Conservation (phyloP, 2,888 invertebrate species). For the Drosophila engyochracea region DNA sequence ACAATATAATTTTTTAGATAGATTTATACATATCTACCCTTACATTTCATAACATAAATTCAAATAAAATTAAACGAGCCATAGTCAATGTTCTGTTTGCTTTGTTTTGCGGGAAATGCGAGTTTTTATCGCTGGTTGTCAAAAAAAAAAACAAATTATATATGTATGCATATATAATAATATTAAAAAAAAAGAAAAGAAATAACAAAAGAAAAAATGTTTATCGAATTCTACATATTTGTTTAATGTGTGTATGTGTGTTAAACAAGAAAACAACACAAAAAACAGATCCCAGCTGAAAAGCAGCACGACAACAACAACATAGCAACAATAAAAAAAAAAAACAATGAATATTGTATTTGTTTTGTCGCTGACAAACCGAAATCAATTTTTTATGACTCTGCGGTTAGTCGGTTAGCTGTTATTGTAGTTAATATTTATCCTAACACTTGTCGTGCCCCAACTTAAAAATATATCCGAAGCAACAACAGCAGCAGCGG, state of each 20-base stretch:
- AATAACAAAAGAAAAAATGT: slow-evolving; percentile 41
- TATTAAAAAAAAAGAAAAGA: slow-evolving; percentile 14
- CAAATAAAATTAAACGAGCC: slow-evolving; percentile 3
- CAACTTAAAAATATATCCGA: slow-evolving; percentile 1
- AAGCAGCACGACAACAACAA: slow-evolving; percentile 9
- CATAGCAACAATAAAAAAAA: not conserved
- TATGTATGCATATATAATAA: slow-evolving; percentile 2
- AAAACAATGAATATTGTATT: slow-evolving; percentile 25
- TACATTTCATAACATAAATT: not conserved
- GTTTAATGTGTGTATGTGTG: slow-evolving; percentile 26
- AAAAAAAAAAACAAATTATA: slow-evolving; percentile 16
- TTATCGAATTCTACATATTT: slow-evolving; percentile 50
- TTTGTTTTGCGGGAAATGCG: slow-evolving; percentile 9
- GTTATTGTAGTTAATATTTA: slow-evolving; percentile 57
- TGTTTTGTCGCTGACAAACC: slow-evolving; percentile 45
- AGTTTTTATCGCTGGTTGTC: slow-evolving; percentile 45
- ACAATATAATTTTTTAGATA: not conserved
- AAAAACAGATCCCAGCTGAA: slow-evolving; percentile 21
- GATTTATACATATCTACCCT: not conserved
- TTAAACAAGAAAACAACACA: slow-evolving; percentile 10
- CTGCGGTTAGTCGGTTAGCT: slow-evolving; percentile 60
- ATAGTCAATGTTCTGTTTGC: slow-evolving; percentile 9
- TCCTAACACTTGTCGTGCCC: slow-evolving; percentile 60
- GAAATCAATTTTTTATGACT: slow-evolving; percentile 56
- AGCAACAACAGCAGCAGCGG: not conserved